Evolutionary conservation across 1,140 invertebrate genomes (phyloP).

Genomic region (Rhopalosiphum maidis): DNA sequence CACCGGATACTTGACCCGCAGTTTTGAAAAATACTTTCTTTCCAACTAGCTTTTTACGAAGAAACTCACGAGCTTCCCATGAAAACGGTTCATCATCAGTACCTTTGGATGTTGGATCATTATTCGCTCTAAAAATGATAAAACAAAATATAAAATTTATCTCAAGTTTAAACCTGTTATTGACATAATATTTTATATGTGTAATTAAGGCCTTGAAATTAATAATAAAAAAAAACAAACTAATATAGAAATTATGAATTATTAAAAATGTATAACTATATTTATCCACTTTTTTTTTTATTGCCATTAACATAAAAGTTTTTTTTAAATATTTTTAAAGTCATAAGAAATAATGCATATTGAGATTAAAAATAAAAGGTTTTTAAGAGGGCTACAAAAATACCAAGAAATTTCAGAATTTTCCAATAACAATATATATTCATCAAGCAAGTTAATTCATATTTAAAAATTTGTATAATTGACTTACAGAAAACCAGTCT

Average conservation of each 20-base stretch:
- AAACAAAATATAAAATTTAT: neutral
- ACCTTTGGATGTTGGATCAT: constrained; percentile 67
- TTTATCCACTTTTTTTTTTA: no score
- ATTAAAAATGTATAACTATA: no score
- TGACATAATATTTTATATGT: neutral
- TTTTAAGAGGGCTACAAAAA: no score
- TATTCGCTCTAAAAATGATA: constrained; percentile 58
- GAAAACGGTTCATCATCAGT: constrained; percentile 92
- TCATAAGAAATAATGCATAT: no score
- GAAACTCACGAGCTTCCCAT: constrained; percentile 94
- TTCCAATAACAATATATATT: no score
- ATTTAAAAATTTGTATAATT: neutral
- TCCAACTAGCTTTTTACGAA: constrained; percentile 90
- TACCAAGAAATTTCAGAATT: no score
- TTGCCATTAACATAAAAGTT: no score
- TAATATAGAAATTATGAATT: no score
- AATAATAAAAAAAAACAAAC: neutral
- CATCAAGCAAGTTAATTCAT: neutral
- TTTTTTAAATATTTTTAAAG: no score
- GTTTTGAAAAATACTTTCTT: constrained; percentile 81
- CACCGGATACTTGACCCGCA: constrained; percentile 36
- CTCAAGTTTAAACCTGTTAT: neutral
- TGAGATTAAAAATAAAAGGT: no score
- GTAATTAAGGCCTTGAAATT: neutral
- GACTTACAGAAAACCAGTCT: neutral